Conservation (phyloP, 64 coral and sea anemone species). For the Pocillopora verrucosa region DNA sequence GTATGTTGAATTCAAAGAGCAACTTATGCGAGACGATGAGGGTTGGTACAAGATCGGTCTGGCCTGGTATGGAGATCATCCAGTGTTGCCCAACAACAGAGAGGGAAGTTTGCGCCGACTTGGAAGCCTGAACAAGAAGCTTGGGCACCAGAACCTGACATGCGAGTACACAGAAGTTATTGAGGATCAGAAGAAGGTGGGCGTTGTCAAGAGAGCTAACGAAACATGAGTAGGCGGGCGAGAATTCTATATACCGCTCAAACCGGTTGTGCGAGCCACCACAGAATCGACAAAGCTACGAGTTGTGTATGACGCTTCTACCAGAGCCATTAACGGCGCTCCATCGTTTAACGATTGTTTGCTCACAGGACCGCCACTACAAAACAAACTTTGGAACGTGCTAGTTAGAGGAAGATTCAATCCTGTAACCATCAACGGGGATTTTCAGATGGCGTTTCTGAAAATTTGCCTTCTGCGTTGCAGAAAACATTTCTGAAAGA, state of each 20-base stretch:
- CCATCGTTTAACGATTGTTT: background rate
- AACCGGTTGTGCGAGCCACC: background rate
- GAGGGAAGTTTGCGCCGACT: background rate
- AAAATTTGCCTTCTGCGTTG: conserved; percentile 24
- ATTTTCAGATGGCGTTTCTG: background rate
- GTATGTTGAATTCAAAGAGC: conserved; percentile 23
- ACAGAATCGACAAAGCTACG: background rate
- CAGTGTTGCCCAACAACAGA: conserved; percentile 11
- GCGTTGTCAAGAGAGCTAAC: conserved; percentile 5
- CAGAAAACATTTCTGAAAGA: conserved; percentile 39
- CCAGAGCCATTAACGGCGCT: background rate
- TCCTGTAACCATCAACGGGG: background rate
- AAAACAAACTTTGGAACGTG: conserved; percentile 14
- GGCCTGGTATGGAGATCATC: conserved; percentile 14
- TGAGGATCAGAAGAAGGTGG: conserved; percentile 5
- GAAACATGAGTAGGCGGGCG: background rate
- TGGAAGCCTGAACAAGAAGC: conserved; percentile 1
- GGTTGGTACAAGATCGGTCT: conserved; percentile 41
- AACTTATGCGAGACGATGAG: background rate
- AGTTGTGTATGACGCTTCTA: conserved; percentile 19
- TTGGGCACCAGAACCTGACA: background rate
- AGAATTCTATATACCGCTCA: conserved; percentile 6
- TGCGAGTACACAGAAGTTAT: conserved; percentile 8
- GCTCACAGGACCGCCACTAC: background rate
- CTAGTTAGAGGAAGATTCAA: background rate